These are phyloP conservation scores for Tetragnatha montana DNA, from an alignment of 2,888 invertebrate genomes.

Conservation along the genomic window DNA sequence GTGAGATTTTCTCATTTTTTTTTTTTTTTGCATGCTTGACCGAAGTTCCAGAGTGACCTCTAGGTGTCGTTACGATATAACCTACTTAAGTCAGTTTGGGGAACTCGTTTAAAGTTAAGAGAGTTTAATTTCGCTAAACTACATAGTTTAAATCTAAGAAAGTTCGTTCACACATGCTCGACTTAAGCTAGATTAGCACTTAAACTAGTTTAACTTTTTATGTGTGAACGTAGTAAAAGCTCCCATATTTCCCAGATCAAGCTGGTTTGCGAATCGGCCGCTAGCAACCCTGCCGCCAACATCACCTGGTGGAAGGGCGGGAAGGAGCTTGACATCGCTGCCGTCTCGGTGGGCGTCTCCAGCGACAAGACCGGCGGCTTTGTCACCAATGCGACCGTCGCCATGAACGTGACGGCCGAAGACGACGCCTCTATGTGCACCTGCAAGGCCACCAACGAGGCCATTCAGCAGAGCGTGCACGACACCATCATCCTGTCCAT, in stretches of 20 bases:
- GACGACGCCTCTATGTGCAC: slow-evolving; percentile 91
- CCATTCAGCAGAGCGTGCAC: slow-evolving; percentile 88
- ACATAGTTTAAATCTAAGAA: no score
- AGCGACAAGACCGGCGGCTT: slow-evolving; percentile 84
- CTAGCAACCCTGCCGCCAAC: slow-evolving; percentile 92
- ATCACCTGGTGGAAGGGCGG: slow-evolving; percentile 93
- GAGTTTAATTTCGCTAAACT: no score
- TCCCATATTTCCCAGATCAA: slow-evolving; percentile 32
- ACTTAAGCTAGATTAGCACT: no score
- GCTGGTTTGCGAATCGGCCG: slow-evolving; percentile 86
- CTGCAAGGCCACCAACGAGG: slow-evolving; percentile 92
- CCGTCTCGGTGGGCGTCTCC: slow-evolving; percentile 79
- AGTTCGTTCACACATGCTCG: no score
- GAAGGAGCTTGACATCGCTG: slow-evolving; percentile 79
- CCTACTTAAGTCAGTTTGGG: no score
- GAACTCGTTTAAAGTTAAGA: no score
- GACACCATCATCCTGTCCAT: slow-evolving; percentile 91
- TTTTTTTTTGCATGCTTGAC: no score
- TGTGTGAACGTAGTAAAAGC: no score
- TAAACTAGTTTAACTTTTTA: no score
- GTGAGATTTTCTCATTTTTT: no score
- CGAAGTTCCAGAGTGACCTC: no score
- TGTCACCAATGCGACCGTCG: slow-evolving; percentile 79
- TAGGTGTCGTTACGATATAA: no score
- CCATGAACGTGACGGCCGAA: slow-evolving; percentile 84